phyloP scores from a whole-genome alignment of 2,888 invertebrate genomes.

The Chesias legatella region DNA sequence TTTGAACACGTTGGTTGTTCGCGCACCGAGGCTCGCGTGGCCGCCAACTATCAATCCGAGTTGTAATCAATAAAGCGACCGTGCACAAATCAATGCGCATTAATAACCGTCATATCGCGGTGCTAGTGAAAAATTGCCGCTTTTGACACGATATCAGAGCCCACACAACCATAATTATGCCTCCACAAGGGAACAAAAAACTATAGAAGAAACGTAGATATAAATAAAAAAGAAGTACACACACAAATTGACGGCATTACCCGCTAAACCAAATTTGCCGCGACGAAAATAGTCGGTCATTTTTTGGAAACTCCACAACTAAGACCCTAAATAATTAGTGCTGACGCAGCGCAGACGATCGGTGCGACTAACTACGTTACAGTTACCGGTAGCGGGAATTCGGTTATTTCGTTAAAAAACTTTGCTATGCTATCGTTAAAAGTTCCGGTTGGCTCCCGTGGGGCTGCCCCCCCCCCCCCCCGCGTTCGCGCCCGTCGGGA shows the following conservation, averaged over 20 bases:
- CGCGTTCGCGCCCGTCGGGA: conserved; percentile 27
- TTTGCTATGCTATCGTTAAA: conserved; percentile 71
- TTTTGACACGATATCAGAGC: conserved; percentile 35
- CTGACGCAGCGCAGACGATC: conserved; percentile 28
- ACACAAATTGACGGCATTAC: too few relatives aligned
- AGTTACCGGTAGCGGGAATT: conserved; percentile 59
- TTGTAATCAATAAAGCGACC: conserved; percentile 69
- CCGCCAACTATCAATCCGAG: conserved; percentile 58
- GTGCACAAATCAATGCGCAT: conserved; percentile 73
- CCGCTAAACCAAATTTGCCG: not conserved
- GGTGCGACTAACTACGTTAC: conserved; percentile 26
- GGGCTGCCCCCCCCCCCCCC: too few relatives aligned
- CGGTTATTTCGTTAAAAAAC: conserved; percentile 78
- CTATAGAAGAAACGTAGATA: not conserved
- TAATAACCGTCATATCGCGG: conserved; percentile 49
- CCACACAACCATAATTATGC: conserved; percentile 1
- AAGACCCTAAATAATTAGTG: conserved; percentile 25
- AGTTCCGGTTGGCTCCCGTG: conserved; percentile 69
- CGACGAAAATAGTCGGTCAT: conserved; percentile 9
- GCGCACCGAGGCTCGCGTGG: conserved; percentile 54
- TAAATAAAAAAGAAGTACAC: too few relatives aligned
- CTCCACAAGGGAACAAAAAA: too few relatives aligned
- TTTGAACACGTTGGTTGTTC: conserved; percentile 33
- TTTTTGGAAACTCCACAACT: conserved; percentile 23
- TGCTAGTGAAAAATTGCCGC: conserved; percentile 46